Evolutionary conservation across 2,797 vertebrate species (phyloP).

Genomic region (Poeciliopsis presidionis): DNA sequence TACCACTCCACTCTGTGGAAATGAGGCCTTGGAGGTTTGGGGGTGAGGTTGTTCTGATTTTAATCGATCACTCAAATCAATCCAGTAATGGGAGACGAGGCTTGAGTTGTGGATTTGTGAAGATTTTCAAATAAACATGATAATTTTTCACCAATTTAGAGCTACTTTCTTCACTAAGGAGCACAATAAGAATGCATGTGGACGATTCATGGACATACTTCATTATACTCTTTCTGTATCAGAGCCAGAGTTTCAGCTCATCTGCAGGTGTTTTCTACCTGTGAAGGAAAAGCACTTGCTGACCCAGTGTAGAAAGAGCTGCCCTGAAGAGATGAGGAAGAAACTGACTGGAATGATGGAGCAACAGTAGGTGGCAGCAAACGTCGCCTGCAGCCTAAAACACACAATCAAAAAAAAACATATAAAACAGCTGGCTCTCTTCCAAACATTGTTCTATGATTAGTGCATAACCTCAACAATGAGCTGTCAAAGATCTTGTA

Average conservation of each 20-base stretch:
- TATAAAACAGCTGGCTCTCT: not conserved
- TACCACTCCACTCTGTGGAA: not conserved
- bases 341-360: conserved; percentile 38
- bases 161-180: conserved; percentile 67
- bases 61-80: conserved; percentile 63
- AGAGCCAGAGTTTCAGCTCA: conserved; percentile 50
- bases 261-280: conserved; percentile 33
- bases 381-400: conserved; percentile 14
- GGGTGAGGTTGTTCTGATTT: conserved; percentile 39
- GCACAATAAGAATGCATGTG: conserved; percentile 49
- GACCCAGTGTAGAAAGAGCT: conserved; percentile 23
- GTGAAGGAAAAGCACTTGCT: conserved; percentile 17
- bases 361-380: conserved; percentile 1
- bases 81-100: conserved; percentile 2
- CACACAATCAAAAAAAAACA: conserved; percentile 10
- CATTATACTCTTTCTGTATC: conserved; percentile 61
- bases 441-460: conserved; percentile 48
- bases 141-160: conserved; percentile 69
- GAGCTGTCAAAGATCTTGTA: conserved; percentile 46
- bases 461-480: conserved; percentile 42
- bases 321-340: conserved; percentile 29
- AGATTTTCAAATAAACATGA: conserved; percentile 35
- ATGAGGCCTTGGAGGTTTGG: conserved; percentile 14
- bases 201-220: conserved; percentile 51
- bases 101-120: conserved; percentile 19